A percentile compares a stretch with the other conserved stretches of the same genome.
phyloP scores from a whole-genome alignment of 2,113 vertebrate species.

The Dromas ardeola region DNA sequence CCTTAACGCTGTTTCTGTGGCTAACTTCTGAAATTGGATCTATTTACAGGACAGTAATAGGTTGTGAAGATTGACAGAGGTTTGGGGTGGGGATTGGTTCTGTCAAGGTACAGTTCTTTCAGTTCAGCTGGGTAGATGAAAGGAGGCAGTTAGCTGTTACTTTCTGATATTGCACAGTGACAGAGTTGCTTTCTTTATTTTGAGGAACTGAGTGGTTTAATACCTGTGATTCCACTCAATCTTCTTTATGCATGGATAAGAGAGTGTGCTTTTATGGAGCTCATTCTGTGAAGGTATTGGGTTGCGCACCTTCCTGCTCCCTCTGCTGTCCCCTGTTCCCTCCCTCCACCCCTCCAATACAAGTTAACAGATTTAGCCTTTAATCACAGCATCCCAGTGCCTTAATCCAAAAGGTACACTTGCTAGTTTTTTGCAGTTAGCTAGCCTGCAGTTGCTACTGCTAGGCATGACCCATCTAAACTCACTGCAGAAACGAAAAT shows the following conservation, averaged over 20 bases:
- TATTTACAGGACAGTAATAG: fast-evolving
- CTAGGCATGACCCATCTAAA: background rate
- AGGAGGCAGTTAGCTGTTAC: background rate
- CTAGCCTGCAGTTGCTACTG: background rate
- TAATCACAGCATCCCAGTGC: background rate
- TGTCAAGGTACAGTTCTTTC: background rate
- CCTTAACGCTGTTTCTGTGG: background rate
- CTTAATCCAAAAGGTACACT: background rate
- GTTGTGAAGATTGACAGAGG: background rate
- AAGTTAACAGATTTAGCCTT: background rate
- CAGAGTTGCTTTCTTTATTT: background rate
- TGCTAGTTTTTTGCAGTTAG: background rate
- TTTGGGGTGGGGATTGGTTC: background rate
- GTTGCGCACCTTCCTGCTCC: background rate
- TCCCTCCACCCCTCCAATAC: background rate
- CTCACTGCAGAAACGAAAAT: background rate
- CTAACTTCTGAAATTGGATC: background rate
- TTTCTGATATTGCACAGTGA: background rate
- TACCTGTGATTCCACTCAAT: background rate
- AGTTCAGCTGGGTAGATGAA: background rate
- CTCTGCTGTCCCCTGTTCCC: background rate
- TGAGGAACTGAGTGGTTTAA: background rate
- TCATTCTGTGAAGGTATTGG: background rate
- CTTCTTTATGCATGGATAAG: background rate
- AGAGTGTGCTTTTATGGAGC: background rate